Percentiles rank a stretch among this genome's conserved stretches.
Evolutionary conservation across 2,888 invertebrate genomes (phyloP).

Genomic region (Margaritifera margaritifera): DNA sequence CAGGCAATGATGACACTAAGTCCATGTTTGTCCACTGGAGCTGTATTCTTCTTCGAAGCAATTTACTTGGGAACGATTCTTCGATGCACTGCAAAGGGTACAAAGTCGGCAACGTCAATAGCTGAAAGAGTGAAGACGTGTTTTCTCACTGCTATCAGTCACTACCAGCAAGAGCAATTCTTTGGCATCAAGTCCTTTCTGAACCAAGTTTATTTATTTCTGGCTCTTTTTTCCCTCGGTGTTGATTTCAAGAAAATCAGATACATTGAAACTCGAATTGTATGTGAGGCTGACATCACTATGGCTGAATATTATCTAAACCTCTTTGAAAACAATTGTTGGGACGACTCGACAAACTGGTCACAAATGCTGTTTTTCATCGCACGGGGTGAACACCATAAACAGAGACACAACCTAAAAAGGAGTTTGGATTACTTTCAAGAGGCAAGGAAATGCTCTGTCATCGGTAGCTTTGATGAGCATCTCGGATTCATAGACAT

Average conservation of each 20-base stretch:
- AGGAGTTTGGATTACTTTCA: slow-evolving; percentile 17
- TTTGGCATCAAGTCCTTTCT: slow-evolving; percentile 24
- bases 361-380: slow-evolving; percentile 23
- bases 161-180: slow-evolving; percentile 17
- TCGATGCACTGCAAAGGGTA: slow-evolving; percentile 9
- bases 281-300: slow-evolving; percentile 10
- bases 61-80: slow-evolving; percentile 15
- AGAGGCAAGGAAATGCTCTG: slow-evolving; percentile 7
- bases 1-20: slow-evolving; percentile 13
- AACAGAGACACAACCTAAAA: slow-evolving; percentile 11
- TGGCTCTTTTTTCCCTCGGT: slow-evolving; percentile 21
- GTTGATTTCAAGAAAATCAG: slow-evolving; percentile 17
- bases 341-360: slow-evolving; percentile 24
- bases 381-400: slow-evolving; percentile 21
- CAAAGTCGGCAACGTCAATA: slow-evolving; percentile 4
- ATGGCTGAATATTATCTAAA: slow-evolving; percentile 19
- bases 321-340: slow-evolving; percentile 23
- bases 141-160: slow-evolving; percentile 20
- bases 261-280: slow-evolving; percentile 7
- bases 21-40: slow-evolving; percentile 21
- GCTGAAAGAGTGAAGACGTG: slow-evolving; percentile 17
- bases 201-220: slow-evolving; percentile 27
- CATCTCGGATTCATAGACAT: slow-evolving; percentile 8
- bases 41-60: slow-evolving; percentile 24
- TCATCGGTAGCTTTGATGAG: slow-evolving; percentile 12